A percentile compares a stretch with the other conserved stretches of the same genome.
phyloP scores from a whole-genome alignment of 2,888 invertebrate species.

The Reticulitermes lucifugus region DNA sequence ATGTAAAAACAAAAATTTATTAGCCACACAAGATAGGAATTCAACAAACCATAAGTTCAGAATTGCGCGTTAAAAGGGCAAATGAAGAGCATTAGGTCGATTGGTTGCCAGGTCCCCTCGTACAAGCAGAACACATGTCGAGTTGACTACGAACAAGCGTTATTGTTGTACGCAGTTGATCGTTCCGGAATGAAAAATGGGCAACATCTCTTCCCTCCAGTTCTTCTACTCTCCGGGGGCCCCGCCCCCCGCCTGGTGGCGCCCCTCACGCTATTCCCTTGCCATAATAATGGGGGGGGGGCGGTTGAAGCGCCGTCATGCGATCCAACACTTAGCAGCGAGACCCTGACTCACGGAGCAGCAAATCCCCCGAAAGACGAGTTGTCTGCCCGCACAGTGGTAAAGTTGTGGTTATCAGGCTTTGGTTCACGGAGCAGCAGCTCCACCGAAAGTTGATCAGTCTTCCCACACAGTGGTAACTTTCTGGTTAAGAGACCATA shows the following conservation, averaged over 20 bases:
- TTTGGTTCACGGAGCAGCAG: no score
- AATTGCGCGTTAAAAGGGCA: neutral
- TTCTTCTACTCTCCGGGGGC: constrained; percentile 12
- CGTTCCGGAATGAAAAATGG: constrained; percentile 37
- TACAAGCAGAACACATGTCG: constrained; percentile 28
- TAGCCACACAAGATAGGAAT: no score
- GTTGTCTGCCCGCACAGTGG: neutral
- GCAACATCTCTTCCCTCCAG: constrained; percentile 21
- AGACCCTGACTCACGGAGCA: constrained; percentile 13
- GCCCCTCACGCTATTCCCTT: constrained; percentile 34
- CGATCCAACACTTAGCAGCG: constrained; percentile 31
- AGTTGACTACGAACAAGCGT: constrained; percentile 28
- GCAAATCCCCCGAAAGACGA: neutral
- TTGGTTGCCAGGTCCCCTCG: neutral
- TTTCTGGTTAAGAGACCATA: no score
- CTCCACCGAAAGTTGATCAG: no score
- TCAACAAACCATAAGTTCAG: neutral
- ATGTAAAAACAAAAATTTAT: no score
- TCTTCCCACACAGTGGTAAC: no score
- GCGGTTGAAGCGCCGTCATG: constrained; percentile 10
- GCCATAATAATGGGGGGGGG: constrained; percentile 21
- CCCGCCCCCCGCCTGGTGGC: neutral
- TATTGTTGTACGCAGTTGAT: constrained; percentile 37
- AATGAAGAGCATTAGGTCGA: constrained; percentile 26
- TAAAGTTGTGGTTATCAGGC: no score